Percentiles rank a stretch among this genome's conserved stretches.
phyloP scores from a whole-genome alignment of 2,113 vertebrate genomes.

The Stegastes partitus region DNA sequence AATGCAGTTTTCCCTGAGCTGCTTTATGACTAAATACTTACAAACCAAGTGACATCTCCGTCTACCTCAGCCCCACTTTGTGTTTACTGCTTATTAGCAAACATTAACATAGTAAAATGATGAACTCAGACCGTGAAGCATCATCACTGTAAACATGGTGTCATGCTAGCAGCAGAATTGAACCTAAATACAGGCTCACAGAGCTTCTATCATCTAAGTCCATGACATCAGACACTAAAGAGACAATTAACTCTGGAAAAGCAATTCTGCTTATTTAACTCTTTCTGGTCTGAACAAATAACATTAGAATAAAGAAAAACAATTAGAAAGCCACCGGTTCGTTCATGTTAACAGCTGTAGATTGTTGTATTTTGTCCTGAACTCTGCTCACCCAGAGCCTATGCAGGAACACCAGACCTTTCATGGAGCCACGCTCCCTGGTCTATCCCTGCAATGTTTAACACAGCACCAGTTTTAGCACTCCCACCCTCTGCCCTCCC shows the following conservation, averaged over 20 bases:
- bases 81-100: not conserved
- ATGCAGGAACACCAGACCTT: slow-evolving; percentile 60
- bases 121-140: not conserved
- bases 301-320: not conserved
- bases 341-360: slow-evolving; percentile 12
- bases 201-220: not conserved
- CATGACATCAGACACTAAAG: not conserved
- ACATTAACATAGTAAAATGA: not conserved
- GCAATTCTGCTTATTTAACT: not conserved
- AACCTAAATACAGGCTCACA: not conserved
- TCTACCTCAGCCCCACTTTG: not conserved
- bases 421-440: slow-evolving; percentile 58
- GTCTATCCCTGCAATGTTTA: slow-evolving; percentile 62
- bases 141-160: not conserved
- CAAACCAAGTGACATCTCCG: not conserved
- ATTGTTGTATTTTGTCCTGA: slow-evolving; percentile 1
- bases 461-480: slow-evolving; percentile 70
- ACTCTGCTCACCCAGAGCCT: slow-evolving; percentile 24
- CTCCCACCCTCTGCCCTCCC: slow-evolving; percentile 41
- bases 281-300: not conserved
- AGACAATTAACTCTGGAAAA: not conserved
- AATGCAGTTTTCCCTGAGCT: too few relatives aligned
- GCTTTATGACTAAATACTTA: not conserved
- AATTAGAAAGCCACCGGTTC: not conserved
- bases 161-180: not conserved